Evolutionary conservation across 2,888 invertebrate species (phyloP).

Genomic region (Hypomecis atomaria): DNA sequence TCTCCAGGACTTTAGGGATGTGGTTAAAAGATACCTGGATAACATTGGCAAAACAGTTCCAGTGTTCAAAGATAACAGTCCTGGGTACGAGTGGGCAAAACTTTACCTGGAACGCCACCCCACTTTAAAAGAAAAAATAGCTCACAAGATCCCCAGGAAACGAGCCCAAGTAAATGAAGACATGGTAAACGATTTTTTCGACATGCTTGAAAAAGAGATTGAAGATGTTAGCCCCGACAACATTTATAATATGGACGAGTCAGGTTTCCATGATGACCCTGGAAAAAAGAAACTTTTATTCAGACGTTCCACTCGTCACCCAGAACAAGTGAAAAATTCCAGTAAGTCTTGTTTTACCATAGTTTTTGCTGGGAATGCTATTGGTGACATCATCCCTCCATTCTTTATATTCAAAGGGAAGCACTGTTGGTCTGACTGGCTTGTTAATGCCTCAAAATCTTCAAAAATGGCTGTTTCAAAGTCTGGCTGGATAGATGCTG

Average conservation of each 20-base stretch:
- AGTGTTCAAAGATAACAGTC: conserved; percentile 32
- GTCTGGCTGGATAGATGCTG: conserved; percentile 35
- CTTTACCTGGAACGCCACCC: conserved; percentile 34
- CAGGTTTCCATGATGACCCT: conserved; percentile 31
- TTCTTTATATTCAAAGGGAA: conserved; percentile 34
- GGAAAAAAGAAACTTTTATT: conserved; percentile 12
- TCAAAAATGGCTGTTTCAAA: conserved; percentile 24
- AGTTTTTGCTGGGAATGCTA: conserved; percentile 34
- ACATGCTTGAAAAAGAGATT: conserved; percentile 30
- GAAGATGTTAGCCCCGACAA: conserved; percentile 29
- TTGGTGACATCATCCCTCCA: conserved; percentile 32
- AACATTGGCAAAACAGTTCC: conserved; percentile 26
- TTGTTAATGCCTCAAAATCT: conserved; percentile 25
- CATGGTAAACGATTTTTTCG: conserved; percentile 33
- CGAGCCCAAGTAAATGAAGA: conserved; percentile 34
- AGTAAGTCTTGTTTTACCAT: conserved; percentile 27
- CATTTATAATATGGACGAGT: conserved; percentile 35
- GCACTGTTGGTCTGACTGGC: conserved; percentile 32
- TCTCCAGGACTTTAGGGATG: conserved; percentile 33
- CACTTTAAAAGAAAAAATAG: conserved; percentile 31
- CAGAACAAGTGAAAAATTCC: conserved; percentile 14
- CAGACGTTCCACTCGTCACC: conserved; percentile 18
- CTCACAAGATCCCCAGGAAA: conserved; percentile 28
- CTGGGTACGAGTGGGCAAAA: conserved; percentile 38
- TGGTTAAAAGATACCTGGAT: conserved; percentile 31